Evolutionary conservation across 2,797 vertebrate genomes (phyloP).

Genomic region (Mus spretus): DNA sequence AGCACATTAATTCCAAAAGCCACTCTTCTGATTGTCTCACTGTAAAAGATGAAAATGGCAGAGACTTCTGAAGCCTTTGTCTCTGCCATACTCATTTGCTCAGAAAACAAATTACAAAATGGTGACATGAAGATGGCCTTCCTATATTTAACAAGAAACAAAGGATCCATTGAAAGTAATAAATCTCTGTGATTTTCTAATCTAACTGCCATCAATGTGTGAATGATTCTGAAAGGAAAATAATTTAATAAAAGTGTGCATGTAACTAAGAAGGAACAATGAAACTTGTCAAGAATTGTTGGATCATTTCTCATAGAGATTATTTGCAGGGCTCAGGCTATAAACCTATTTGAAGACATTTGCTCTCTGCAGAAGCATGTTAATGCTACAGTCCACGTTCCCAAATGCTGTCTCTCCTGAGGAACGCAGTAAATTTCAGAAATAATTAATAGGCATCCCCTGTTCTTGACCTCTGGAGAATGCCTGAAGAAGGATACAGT

Average conservation of each 20-base stretch:
- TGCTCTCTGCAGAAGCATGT: neutral
- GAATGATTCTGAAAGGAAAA: slow-evolving; percentile 67
- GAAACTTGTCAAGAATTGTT: slow-evolving; percentile 47
- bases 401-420: neutral
- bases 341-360: neutral
- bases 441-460: neutral
- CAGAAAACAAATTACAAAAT: slow-evolving; percentile 63
- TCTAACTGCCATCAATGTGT: slow-evolving; percentile 58
- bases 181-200: slow-evolving; percentile 64
- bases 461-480: neutral
- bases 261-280: slow-evolving; percentile 60
- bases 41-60: slow-evolving; percentile 53
- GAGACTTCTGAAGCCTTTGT: slow-evolving; percentile 49
- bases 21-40: neutral
- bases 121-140: slow-evolving; percentile 62
- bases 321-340: slow-evolving; percentile 15
- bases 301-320: neutral
- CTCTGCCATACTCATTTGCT: slow-evolving; percentile 19
- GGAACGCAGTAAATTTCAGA: neutral
- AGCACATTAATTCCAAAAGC: slow-evolving; percentile 48
- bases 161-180: slow-evolving; percentile 64
- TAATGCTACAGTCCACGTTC: neutral
- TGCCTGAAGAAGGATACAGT: neutral
- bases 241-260: slow-evolving; percentile 61
- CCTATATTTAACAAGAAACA: slow-evolving; percentile 73